These are phyloP conservation scores for Exephanes ischioxanthus DNA, from an alignment of 2,888 invertebrate species.

Conservation along the genomic window DNA sequence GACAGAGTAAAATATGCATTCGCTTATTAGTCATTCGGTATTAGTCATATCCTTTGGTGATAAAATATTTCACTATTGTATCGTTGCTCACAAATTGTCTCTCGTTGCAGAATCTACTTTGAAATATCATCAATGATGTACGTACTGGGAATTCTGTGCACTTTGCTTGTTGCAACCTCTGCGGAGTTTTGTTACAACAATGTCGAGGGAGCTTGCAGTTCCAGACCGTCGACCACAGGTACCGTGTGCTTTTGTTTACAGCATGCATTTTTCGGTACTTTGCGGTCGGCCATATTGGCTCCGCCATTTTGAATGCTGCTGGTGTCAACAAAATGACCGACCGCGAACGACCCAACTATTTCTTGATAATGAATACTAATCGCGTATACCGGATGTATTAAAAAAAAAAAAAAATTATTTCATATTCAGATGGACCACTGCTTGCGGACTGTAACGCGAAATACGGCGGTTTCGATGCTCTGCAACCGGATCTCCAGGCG, in stretches of 20 bases:
- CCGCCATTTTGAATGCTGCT: not conserved
- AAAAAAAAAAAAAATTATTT: conserved; percentile 57
- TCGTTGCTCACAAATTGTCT: not conserved
- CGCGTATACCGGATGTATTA: not conserved
- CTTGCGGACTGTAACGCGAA: conserved; percentile 87
- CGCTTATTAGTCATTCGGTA: not conserved
- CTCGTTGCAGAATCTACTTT: conserved; percentile 31
- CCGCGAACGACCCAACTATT: too few relatives aligned
- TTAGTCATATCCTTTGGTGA: not conserved
- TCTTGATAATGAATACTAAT: not conserved
- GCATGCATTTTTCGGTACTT: conserved; percentile 32
- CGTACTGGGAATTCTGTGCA: conserved; percentile 85
- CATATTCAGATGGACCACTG: conserved; percentile 74
- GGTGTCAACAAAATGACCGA: not conserved
- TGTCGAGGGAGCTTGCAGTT: conserved; percentile 87
- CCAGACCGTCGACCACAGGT: conserved; percentile 85
- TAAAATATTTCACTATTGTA: not conserved
- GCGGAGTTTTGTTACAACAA: conserved; percentile 88
- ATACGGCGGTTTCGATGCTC: conserved; percentile 87
- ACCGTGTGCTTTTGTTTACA: conserved; percentile 44
- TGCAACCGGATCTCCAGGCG: conserved; percentile 85
- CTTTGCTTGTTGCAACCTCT: conserved; percentile 86
- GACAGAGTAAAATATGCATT: not conserved
- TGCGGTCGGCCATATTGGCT: not conserved
- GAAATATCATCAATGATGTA: conserved; percentile 46